Conservation (phyloP, 2,888 invertebrate species). For the Agelastica alni region DNA sequence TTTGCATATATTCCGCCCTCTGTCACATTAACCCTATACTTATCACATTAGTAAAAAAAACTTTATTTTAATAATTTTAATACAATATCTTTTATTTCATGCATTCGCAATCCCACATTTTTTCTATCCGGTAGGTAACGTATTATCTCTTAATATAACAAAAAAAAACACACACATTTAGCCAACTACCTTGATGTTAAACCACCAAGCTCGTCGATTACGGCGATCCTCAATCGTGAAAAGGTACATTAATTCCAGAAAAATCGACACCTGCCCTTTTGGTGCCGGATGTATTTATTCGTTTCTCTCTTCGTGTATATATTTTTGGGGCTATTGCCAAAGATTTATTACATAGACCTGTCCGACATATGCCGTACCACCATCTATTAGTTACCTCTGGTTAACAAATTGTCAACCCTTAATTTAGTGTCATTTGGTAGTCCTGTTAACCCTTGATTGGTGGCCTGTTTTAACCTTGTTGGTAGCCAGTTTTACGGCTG, state of each 20-base stretch:
- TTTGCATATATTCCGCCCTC: too few relatives aligned
- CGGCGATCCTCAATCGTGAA: slow-evolving; percentile 38
- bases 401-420: slow-evolving; percentile 41
- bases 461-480: slow-evolving; percentile 22
- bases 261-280: slow-evolving; percentile 36
- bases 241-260: slow-evolving; percentile 42
- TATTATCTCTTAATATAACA: neutral
- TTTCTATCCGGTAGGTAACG: neutral
- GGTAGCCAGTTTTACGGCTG: slow-evolving; percentile 27
- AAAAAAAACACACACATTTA: slow-evolving; percentile 3
- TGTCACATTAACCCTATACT: too few relatives aligned
- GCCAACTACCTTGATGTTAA: slow-evolving; percentile 3
- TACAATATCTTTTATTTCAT: too few relatives aligned
- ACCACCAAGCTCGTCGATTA: slow-evolving; percentile 32
- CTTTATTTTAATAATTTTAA: too few relatives aligned
- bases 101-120: too few relatives aligned
- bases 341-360: slow-evolving; percentile 31
- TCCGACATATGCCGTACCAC: slow-evolving; percentile 34
- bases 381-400: slow-evolving; percentile 31
- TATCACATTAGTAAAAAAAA: too few relatives aligned
- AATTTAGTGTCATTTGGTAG: slow-evolving; percentile 35
- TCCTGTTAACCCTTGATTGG: slow-evolving; percentile 32
- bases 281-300: slow-evolving; percentile 24
- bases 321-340: slow-evolving; percentile 16
- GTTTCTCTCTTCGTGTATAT: slow-evolving; percentile 25